These are phyloP conservation scores for Cecropterus lyciades DNA, from an alignment of 1,140 invertebrate genomes.

Conservation along the genomic window DNA sequence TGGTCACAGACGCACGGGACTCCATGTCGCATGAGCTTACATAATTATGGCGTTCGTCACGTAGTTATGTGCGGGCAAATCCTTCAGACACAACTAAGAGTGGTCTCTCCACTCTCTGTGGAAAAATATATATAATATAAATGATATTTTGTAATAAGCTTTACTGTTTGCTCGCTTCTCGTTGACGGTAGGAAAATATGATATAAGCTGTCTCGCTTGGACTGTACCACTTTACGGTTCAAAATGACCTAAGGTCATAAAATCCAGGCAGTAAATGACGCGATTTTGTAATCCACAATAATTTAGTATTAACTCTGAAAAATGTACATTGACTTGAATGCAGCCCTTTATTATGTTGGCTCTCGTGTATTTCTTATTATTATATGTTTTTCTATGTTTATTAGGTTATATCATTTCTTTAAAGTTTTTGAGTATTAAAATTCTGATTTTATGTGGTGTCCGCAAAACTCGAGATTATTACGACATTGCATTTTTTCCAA, in stretches of 20 bases:
- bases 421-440: no score
- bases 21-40: no score
- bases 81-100: no score
- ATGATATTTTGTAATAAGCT: background rate
- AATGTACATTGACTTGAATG: background rate
- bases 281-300: slow-evolving; percentile 33
- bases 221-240: slow-evolving; percentile 47
- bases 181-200: slow-evolving; percentile 21
- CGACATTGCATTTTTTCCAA: no score
- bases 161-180: background rate
- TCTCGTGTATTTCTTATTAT: background rate
- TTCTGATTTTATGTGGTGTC: no score
- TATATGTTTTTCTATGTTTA: background rate
- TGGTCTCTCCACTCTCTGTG: no score
- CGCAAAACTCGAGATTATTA: no score
- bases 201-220: slow-evolving; percentile 28
- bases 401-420: no score
- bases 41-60: no score
- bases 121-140: no score
- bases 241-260: slow-evolving; percentile 52
- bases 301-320: slow-evolving; percentile 20
- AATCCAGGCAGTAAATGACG: slow-evolving; percentile 14
- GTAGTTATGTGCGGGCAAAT: no score
- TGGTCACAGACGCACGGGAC: no score
- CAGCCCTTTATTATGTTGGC: background rate